Conservation (phyloP, 2,888 invertebrate genomes). For the Loripinus fragilis region DNA sequence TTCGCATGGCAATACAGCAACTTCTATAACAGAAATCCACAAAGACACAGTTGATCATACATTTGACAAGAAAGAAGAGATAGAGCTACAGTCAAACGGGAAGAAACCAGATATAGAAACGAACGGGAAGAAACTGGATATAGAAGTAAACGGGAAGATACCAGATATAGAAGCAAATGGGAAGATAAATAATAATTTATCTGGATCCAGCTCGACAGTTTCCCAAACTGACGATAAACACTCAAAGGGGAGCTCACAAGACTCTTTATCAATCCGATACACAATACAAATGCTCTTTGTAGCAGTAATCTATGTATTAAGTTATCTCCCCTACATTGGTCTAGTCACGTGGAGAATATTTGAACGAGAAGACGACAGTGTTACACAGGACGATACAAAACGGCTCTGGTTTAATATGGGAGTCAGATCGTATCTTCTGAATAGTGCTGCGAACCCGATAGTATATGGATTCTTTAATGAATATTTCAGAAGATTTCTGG, state of each 20-base stretch:
- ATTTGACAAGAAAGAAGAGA: too few relatives aligned
- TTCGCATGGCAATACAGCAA: too few relatives aligned
- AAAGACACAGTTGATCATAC: too few relatives aligned
- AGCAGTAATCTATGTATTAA: constrained; percentile 39
- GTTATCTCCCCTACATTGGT: constrained; percentile 46
- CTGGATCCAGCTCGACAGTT: too few relatives aligned
- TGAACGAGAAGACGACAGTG: constrained; percentile 26
- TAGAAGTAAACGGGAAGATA: too few relatives aligned
- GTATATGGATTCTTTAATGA: constrained; percentile 53
- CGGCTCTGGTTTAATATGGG: constrained; percentile 37
- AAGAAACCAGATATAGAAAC: too few relatives aligned
- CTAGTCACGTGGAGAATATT: constrained; percentile 43
- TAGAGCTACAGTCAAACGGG: too few relatives aligned
- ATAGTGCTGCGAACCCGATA: constrained; percentile 43
- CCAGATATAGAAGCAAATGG: too few relatives aligned
- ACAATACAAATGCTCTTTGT: constrained; percentile 55
- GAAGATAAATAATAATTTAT: too few relatives aligned
- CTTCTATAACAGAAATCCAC: too few relatives aligned
- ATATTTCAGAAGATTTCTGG: constrained; percentile 39
- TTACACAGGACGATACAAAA: constrained; percentile 29
- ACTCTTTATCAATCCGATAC: constrained; percentile 54
- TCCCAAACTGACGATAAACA: background rate
- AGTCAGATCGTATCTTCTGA: constrained; percentile 46
- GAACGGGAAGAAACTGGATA: too few relatives aligned
- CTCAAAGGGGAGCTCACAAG: background rate